These are phyloP conservation scores for Volucella bombylans DNA, from an alignment of 2,888 invertebrate genomes.

Conservation along the genomic window DNA sequence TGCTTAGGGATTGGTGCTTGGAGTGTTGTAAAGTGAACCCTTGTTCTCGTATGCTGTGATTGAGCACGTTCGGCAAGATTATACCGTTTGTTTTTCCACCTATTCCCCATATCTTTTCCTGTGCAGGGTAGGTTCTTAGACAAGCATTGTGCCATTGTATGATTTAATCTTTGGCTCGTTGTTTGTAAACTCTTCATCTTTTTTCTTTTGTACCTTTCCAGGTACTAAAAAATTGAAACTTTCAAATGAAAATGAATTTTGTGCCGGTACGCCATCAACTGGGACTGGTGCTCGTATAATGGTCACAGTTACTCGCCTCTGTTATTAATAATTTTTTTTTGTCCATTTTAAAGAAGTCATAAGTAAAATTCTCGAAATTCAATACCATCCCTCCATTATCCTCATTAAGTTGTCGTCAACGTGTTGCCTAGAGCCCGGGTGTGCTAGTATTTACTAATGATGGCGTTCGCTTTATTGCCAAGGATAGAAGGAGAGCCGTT, in stretches of 20 bases:
- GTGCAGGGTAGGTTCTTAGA: conserved; percentile 33
- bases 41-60: conserved; percentile 46
- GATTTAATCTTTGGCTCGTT: conserved; percentile 23
- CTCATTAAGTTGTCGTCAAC: not conserved
- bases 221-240: conserved; percentile 1
- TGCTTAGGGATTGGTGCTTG: not conserved
- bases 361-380: not conserved
- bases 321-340: no score
- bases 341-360: not conserved
- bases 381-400: conserved; percentile 1
- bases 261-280: not conserved
- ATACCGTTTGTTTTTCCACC: conserved; percentile 25
- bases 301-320: no score
- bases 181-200: not conserved
- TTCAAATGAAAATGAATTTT: conserved; percentile 30
- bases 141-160: conserved; percentile 36
- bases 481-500: not conserved
- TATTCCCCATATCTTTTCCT: conserved; percentile 28
- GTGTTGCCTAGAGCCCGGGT: not conserved
- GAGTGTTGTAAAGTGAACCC: conserved; percentile 43
- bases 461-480: not conserved
- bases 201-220: not conserved
- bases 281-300: no score
- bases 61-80: conserved; percentile 41
- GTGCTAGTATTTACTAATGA: conserved; percentile 4